These are phyloP conservation scores for Sebastes vulpes DNA, from an alignment of 2,797 vertebrate genomes.

Conservation along the genomic window DNA sequence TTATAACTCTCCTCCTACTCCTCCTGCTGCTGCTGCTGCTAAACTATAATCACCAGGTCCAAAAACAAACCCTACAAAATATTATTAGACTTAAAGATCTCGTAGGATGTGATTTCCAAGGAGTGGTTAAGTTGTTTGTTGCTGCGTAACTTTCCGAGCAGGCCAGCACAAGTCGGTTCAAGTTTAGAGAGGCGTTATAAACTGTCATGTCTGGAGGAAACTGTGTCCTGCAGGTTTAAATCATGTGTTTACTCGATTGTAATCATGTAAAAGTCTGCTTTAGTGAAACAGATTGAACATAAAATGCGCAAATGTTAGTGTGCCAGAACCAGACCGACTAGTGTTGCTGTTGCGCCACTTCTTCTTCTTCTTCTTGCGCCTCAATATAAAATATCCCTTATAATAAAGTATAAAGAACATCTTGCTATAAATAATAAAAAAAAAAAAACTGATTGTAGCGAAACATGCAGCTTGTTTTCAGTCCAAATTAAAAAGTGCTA, in stretches of 20 bases:
- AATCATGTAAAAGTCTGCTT: rapidly evolving
- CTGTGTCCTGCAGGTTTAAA: not conserved
- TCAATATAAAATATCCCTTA: not conserved
- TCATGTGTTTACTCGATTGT: not conserved
- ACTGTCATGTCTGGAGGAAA: not conserved
- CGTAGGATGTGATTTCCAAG: slow-evolving; percentile 36
- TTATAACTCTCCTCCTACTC: not conserved
- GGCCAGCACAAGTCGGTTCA: slow-evolving; percentile 49
- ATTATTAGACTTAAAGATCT: not conserved
- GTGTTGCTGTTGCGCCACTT: slow-evolving; percentile 57
- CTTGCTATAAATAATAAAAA: too few species aligned
- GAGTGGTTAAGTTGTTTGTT: slow-evolving; percentile 28
- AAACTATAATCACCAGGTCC: too few species aligned
- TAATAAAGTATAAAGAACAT: not conserved
- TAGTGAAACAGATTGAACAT: not conserved
- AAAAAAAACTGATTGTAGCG: not conserved
- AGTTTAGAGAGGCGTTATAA: slow-evolving; percentile 29
- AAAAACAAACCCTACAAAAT: not conserved
- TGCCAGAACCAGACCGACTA: slow-evolving; percentile 16
- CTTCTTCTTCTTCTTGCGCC: slow-evolving; percentile 15
- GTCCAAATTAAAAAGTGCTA: rapidly evolving
- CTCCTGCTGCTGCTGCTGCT: not conserved
- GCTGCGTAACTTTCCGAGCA: slow-evolving; percentile 47
- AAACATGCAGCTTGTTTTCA: not conserved
- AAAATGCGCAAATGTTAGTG: slow-evolving; percentile 8